phyloP scores from a whole-genome alignment of 2,888 invertebrate species.

The Trachelus troglodyta region DNA sequence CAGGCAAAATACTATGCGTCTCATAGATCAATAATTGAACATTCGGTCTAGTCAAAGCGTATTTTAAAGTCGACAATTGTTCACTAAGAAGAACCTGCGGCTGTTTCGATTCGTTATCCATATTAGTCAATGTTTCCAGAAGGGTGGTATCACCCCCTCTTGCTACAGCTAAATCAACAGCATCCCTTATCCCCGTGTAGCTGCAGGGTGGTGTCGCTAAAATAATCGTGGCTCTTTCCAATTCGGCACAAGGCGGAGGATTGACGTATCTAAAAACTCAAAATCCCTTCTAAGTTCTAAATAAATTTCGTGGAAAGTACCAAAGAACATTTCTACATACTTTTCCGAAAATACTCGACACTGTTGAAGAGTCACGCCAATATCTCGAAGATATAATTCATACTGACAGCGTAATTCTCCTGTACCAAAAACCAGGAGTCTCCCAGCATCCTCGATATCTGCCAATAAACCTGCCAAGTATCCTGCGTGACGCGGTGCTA shows the following conservation, averaged over 20 bases:
- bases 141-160: constrained; percentile 82
- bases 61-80: constrained; percentile 78
- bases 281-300: neutral
- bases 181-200: constrained; percentile 82
- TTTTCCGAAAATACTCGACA: constrained; percentile 57
- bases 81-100: constrained; percentile 74
- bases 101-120: constrained; percentile 36
- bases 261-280: constrained; percentile 34
- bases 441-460: constrained; percentile 71
- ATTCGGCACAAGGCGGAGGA: constrained; percentile 62
- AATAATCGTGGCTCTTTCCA: constrained; percentile 74
- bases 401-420: constrained; percentile 71
- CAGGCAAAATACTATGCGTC: constrained; percentile 81
- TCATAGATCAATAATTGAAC: constrained; percentile 85
- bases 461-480: constrained; percentile 78
- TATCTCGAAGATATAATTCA: constrained; percentile 74
- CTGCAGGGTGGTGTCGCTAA: constrained; percentile 85
- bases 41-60: constrained; percentile 83
- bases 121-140: constrained; percentile 72
- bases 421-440: constrained; percentile 73
- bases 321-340: constrained; percentile 29
- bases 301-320: neutral
- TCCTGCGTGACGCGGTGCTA: constrained; percentile 82
- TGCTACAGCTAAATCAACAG: constrained; percentile 77
- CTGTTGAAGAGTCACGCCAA: constrained; percentile 71